Evolutionary conservation across 2,113 vertebrate species (phyloP), one percentile per base, ranked within the genome.

Genomic region (Trochalopteron elliotii): DNA sequence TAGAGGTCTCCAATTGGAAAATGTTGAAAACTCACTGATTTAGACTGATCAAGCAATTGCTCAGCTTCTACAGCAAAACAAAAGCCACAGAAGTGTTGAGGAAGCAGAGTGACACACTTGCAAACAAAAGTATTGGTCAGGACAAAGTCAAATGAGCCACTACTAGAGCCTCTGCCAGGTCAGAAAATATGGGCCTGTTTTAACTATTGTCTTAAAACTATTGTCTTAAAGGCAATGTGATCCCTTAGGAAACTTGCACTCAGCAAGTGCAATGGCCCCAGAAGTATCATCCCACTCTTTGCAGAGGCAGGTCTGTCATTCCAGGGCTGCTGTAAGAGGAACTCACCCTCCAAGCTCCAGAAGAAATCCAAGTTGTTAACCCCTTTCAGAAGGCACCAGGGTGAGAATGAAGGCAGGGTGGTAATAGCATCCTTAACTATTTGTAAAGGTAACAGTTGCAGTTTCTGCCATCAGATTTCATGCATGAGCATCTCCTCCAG

Each of bases 341-440:
- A 21, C 10, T 84, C 35, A 2, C 21, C 23, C 35, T 72, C 61
- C 71, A 40, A 33, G 21, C 28, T 84, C 15, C 20, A 37, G 50
- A 74, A 83, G 44, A 81, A 87, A 92, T 25, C 33, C 42, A 75
- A 53, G 56, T 23, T 52, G 22, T 40, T 52, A 53, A 89, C 21
- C 3, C 25, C 14, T 20, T 70, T 53, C n/a, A 40, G 37, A 76
- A 88, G 17, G 25, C 67, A 83, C 24, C 9, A 14, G 21, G n/a
- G 56, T 17, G 8, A 59, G 30, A 42, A 91, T 1, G 4, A 86
- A 52, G 0, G 0, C 47, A 37, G 39, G 2, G 8, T 16, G 18
- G 28, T 49, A 57, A 82, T 78, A 94, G 28, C 27, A 25, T 53
- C 1, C 0, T 24, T 49, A 33, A 9, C 47, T 83, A 3, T 24